Evolutionary conservation across 2,797 vertebrate genomes (phyloP).

Genomic region (Mormyrops boulengeri): DNA sequence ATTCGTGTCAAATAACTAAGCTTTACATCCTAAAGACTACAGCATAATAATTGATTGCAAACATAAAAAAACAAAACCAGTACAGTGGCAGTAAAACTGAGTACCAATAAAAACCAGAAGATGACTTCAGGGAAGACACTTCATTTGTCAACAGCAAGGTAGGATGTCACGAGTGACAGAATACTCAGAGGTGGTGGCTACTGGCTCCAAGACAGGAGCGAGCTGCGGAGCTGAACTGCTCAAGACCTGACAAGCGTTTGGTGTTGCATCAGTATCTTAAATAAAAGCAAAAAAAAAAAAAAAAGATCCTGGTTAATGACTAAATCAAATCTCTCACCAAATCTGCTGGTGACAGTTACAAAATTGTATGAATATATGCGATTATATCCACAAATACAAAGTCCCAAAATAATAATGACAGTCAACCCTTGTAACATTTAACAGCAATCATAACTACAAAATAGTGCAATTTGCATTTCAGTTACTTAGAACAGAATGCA

Average conservation of each 20-base stretch:
- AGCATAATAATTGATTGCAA: not conserved
- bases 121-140: not conserved
- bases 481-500: not conserved
- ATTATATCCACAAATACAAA: not conserved
- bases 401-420: not conserved
- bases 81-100: not conserved
- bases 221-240: not conserved
- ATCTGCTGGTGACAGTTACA: not conserved
- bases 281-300: not conserved
- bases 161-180: not conserved
- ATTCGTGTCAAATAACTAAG: not conserved
- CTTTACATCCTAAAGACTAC: not conserved
- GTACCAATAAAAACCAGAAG: not conserved
- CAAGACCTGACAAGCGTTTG: not conserved
- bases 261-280: not conserved
- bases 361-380: not conserved
- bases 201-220: not conserved
- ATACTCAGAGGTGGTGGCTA: not conserved
- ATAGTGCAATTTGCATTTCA: not conserved
- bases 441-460: not conserved
- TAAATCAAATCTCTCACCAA: not conserved
- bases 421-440: not conserved
- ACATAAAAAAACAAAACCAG: not conserved
- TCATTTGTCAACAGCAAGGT: not conserved
- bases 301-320: not conserved